Evolutionary conservation across 2,797 vertebrate genomes (phyloP), one percentile per base, ranked within the genome.

Genomic region (Miichthys miiuy): DNA sequence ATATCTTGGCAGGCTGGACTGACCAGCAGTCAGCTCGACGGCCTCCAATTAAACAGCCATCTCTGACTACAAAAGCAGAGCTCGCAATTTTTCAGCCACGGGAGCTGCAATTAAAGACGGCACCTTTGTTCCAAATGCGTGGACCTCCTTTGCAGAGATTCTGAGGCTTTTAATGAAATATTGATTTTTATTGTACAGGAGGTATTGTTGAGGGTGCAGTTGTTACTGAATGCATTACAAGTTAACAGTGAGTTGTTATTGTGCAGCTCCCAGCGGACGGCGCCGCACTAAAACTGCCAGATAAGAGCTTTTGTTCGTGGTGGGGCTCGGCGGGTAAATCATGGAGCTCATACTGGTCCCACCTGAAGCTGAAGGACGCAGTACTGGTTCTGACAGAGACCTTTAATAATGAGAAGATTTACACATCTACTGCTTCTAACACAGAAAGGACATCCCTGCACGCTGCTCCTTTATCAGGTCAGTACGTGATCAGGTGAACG

Each of bases 161-260:
- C 78, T 57, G 68, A 18, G 46, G 56, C 51, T 74, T 81, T 83
- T 89, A 85, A 90, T 90, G 86, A 88, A 85, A 78, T 82, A 90
- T 87, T 72, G 80, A 88, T 87, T 87, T 73, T 78, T 51, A 78
- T 87, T 75, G 78, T 76, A 4, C 60, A 79, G 77, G 13, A 63
- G 81, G 76, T 56, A 48, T 47, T 68, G 84, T 73, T 27, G 50
- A 61, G 73, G 62, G n/a, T 23, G n/a, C 41, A 6, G 50, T 7
- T 50, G 77, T 60, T 34, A 7, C 67, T 69, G 66, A 64, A 80
- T 69, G 64, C 64, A 69, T 87, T 68, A 66, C 42, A 50, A 38
- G 72, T 70, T 77, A 79, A 79, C 75, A 34, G 55, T 60, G 42
- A 65, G 54, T 72, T 67, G 79, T 75, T 64, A 63, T n/a, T 42